Percentiles rank a stretch among this genome's conserved stretches.
Evolutionary conservation across 2,113 vertebrate species (phyloP).

Genomic region (Oriolus oriolus): DNA sequence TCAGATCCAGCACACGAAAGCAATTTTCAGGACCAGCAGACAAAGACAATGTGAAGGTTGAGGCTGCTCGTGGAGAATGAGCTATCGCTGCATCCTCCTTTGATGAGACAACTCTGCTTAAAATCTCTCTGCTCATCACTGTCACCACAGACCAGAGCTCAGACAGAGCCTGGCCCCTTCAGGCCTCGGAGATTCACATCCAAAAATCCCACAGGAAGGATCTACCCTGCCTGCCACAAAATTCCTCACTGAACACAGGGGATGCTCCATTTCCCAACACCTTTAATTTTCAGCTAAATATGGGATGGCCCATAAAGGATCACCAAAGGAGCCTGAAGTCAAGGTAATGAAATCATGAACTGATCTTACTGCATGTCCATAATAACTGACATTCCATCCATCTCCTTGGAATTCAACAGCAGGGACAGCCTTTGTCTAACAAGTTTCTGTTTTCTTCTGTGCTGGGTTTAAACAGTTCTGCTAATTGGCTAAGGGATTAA

Average conservation of each 20-base stretch:
- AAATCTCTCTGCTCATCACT: neutral
- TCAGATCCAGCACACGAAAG: neutral
- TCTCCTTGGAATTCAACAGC: neutral
- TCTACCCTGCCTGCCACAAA: neutral
- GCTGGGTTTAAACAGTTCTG: neutral
- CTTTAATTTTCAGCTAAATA: neutral
- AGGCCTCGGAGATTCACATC: neutral
- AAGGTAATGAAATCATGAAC: neutral
- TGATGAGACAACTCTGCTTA: neutral
- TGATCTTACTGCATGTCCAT: neutral
- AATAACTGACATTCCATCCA: neutral
- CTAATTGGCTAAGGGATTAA: neutral
- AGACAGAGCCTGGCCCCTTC: neutral
- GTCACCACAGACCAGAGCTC: neutral
- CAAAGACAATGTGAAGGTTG: neutral
- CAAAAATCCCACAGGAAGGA: neutral
- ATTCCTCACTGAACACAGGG: neutral
- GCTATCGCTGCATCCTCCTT: neutral
- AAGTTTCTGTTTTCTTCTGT: neutral
- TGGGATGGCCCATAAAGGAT: neutral
- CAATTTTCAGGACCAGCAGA: constrained; percentile 12
- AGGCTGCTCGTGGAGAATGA: neutral
- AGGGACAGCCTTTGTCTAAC: neutral
- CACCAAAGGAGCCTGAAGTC: neutral
- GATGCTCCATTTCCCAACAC: neutral